Conservation (phyloP, 2,797 vertebrate species). For the Sebastes kiyomatsui region DNA sequence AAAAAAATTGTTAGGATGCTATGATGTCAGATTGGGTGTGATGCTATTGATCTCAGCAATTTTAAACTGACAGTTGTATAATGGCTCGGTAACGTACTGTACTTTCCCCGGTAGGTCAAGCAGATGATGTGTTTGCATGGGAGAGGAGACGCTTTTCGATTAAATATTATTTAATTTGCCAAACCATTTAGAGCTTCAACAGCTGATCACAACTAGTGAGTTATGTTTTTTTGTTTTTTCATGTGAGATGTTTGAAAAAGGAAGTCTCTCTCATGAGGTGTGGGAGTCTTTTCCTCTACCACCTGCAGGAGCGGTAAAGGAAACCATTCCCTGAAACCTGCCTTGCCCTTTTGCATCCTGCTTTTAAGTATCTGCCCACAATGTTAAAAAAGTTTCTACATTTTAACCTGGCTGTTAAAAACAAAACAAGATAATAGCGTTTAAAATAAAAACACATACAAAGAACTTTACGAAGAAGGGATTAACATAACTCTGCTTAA, state of each 20-base stretch:
- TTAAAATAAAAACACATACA: not conserved
- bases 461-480: not conserved
- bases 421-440: not conserved
- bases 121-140: not conserved
- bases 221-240: not conserved
- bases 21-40: no score
- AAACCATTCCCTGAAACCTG: constrained; percentile 47
- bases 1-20: no score
- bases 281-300: constrained; percentile 16
- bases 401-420: not conserved
- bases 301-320: constrained; percentile 26
- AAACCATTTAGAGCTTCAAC: not conserved
- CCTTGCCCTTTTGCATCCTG: constrained; percentile 20
- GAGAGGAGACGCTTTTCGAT: not conserved
- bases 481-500: not conserved
- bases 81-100: no score
- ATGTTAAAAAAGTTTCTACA: not conserved
- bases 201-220: not conserved
- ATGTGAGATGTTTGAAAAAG: not conserved
- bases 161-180: not conserved
- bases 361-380: not conserved
- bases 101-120: not conserved
- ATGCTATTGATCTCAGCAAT: no score
- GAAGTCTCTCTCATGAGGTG: constrained; percentile 6
- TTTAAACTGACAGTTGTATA: no score